Percentiles rank a stretch among this genome's conserved stretches.
These are phyloP conservation scores for Subacronicta megacephala DNA, from an alignment of 2,888 invertebrate genomes.

Conservation along the genomic window DNA sequence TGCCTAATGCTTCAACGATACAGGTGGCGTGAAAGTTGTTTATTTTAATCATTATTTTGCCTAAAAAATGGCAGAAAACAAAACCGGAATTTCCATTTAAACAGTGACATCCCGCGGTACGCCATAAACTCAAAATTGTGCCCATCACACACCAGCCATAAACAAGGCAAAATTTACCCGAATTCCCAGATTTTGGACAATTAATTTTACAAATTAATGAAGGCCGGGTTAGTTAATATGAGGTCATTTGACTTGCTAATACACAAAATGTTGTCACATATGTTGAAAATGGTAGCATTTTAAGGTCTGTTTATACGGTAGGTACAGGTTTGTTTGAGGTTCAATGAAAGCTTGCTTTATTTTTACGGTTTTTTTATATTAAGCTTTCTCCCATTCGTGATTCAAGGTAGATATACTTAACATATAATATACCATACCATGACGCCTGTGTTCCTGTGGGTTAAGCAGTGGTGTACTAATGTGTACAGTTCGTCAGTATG, in stretches of 20 bases:
- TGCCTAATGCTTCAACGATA: too few relatives aligned
- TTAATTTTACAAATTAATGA: conserved; percentile 67
- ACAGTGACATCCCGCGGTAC: conserved; percentile 31
- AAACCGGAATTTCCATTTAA: conserved; percentile 14
- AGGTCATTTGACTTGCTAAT: conserved; percentile 56
- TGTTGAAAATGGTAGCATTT: conserved; percentile 32
- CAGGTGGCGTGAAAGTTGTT: too few relatives aligned
- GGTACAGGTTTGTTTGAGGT: conserved; percentile 31
- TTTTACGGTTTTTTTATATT: neutral
- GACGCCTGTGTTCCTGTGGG: too few relatives aligned
- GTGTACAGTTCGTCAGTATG: too few relatives aligned
- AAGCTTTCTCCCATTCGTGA: too few relatives aligned
- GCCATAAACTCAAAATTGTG: conserved; percentile 62
- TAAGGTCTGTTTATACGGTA: conserved; percentile 16
- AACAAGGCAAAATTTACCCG: conserved; percentile 63
- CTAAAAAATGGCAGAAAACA: neutral
- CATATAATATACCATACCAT: too few relatives aligned
- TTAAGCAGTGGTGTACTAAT: too few relatives aligned
- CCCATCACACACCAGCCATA: conserved; percentile 61
- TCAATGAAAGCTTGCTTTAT: conserved; percentile 19
- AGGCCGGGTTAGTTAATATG: conserved; percentile 49
- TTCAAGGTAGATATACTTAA: too few relatives aligned
- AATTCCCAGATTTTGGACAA: conserved; percentile 66
- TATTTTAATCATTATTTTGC: neutral
- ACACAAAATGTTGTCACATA: conserved; percentile 35